Conservation (phyloP, 2,797 vertebrate genomes). For the Zenarchopterus dispar region DNA sequence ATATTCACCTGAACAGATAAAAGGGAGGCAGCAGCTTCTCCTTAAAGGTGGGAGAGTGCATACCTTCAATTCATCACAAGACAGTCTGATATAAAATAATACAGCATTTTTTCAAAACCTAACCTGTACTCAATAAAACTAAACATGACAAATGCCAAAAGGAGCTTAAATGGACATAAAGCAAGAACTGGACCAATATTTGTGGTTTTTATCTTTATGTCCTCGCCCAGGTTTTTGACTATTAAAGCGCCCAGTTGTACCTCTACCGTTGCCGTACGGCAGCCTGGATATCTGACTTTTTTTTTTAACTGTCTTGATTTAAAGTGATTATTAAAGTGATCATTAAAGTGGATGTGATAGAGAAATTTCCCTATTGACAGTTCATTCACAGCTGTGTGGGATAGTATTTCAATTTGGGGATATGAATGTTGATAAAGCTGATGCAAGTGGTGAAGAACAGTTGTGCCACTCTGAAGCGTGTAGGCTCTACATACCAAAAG, state of each 20-base stretch:
- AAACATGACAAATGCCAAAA: no score
- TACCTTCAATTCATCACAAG: no score
- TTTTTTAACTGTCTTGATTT: neutral
- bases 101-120: neutral
- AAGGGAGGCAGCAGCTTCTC: no score
- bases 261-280: no score
- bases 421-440: neutral
- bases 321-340: neutral
- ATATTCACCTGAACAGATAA: no score
- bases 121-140: neutral
- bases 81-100: neutral
- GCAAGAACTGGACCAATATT: no score
- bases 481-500: no score
- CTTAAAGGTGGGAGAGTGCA: no score
- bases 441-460: neutral
- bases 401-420: neutral
- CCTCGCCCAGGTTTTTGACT: no score
- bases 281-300: neutral
- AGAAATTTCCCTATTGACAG: neutral
- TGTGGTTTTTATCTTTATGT: no score
- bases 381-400: neutral
- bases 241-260: no score
- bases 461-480: neutral
- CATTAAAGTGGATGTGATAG: neutral
- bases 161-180: no score